Base-by-base conservation (phyloP, 2,888 invertebrate genomes). In the Galerucella nymphaeae region DNA sequence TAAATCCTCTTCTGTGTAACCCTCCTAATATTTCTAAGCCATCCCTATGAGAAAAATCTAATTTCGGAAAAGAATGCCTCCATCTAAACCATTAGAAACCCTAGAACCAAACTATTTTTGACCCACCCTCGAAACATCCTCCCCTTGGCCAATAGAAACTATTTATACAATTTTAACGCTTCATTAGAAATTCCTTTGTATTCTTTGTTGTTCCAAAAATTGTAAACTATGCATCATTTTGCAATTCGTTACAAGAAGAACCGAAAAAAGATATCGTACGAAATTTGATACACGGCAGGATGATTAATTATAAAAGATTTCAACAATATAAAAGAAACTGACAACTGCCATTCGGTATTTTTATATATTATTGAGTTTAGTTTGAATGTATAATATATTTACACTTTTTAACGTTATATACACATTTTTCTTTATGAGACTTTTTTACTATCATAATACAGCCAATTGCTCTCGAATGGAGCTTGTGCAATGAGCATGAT, bases 211-310 rank as follows among this genome's bases (percentile, higher is more conserved):
- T 78, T 79, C 76, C 66, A 78, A 80, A 80, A 79, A 78, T 78
- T 77, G 79, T 79, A 80, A 80, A 81, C 80, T 80, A 80, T 80
- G 78, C 78, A 78, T 80, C 79, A 79, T 80, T 79, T 78, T 78
- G 70, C 76, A 71, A 73, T 73, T 76, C 72, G 74, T 68, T 70
- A 72, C 67, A 59, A 66, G 58, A 53, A 65, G 50, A 66, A 66
- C 66, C 57, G 63, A 57, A 70, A 71, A 71, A 65, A 71, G 70
- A 71, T 61, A 66, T 71, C 66, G 48, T 64, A 68, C 63, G 62
- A 70, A 70, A 70, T 70, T 70, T 42, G 50, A 55, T 70, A 70
- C 42, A 55, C 71, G 73, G 71, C 66, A 73, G 63, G 62, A 75
- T 74, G 74, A 74, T 77, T 77, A 76, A 72, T 71, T 76, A 70